Evolutionary conservation across 2,113 vertebrate species (phyloP).

Genomic region (Neotragus moschatus): DNA sequence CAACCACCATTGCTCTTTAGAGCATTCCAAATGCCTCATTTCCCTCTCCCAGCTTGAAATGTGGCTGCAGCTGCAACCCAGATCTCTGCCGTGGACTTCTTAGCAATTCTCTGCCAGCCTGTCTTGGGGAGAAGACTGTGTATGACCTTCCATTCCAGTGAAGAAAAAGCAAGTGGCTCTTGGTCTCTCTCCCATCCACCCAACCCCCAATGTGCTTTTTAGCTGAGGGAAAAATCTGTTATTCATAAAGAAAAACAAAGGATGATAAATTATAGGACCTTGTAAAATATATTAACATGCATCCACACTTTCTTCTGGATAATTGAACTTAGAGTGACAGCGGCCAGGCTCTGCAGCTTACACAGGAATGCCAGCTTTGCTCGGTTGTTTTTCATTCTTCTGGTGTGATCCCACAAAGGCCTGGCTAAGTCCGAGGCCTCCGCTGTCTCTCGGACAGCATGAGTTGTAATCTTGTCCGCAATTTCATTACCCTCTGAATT

Average conservation of each 20-base stretch:
- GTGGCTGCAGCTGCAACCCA: background rate
- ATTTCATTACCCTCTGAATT: slow-evolving; percentile 65
- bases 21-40: background rate
- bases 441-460: background rate
- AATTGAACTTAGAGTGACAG: slow-evolving; percentile 60
- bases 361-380: slow-evolving; percentile 15
- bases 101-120: background rate
- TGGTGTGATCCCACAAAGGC: background rate
- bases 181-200: slow-evolving; percentile 24
- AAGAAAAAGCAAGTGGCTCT: slow-evolving; percentile 24
- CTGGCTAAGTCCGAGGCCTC: background rate
- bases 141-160: background rate
- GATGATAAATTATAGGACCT: slow-evolving; percentile 61
- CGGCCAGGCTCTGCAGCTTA: background rate
- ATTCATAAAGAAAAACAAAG: slow-evolving; percentile 65
- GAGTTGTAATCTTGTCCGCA: slow-evolving; percentile 55
- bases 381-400: background rate
- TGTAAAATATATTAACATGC: slow-evolving; percentile 56
- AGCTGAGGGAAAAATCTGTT: slow-evolving; percentile 39
- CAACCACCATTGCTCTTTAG: background rate
- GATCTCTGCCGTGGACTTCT: background rate
- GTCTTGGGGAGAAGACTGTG: background rate
- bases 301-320: slow-evolving; percentile 63
- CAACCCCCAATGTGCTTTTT: background rate
- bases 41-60: background rate